These are phyloP conservation scores for Thaumetopoea pityocampa DNA, from an alignment of 1,140 invertebrate species.

Conservation along the genomic window DNA sequence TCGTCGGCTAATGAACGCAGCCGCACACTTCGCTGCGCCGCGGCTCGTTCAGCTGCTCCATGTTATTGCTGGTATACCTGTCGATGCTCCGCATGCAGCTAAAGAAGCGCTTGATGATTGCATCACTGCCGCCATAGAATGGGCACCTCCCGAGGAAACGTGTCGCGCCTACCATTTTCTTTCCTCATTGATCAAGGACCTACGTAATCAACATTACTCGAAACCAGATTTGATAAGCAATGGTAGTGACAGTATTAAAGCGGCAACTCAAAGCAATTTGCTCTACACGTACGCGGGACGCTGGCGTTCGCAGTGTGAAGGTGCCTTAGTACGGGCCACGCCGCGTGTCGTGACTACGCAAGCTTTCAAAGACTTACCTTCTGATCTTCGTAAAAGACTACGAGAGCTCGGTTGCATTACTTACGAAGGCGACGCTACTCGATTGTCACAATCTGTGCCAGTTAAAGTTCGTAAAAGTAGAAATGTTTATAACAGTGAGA, in stretches of 20 bases:
- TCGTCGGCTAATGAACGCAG: constrained; percentile 46
- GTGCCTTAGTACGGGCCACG: constrained; percentile 40
- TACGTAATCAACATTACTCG: constrained; percentile 27
- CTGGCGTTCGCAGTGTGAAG: constrained; percentile 50
- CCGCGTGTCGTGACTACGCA: constrained; percentile 45
- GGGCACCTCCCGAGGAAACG: constrained; percentile 48
- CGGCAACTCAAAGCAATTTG: constrained; percentile 22
- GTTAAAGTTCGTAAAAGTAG: constrained; percentile 28
- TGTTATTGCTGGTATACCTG: constrained; percentile 16
- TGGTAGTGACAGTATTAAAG: constrained; percentile 20
- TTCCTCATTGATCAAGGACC: constrained; percentile 31
- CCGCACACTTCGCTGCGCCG: constrained; percentile 47
- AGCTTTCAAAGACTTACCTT: constrained; percentile 49
- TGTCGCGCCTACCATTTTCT: constrained; percentile 47
- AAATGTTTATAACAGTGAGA: constrained; percentile 16
- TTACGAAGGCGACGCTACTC: constrained; percentile 39
- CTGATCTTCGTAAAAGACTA: constrained; percentile 41
- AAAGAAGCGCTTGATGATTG: constrained; percentile 49
- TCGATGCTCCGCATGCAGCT: constrained; percentile 31
- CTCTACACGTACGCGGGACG: constrained; percentile 31
- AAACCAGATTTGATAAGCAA: constrained; percentile 42
- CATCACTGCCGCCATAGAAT: constrained; percentile 48
- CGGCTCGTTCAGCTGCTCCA: constrained; percentile 35
- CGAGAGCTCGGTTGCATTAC: constrained; percentile 58
- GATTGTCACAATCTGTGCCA: constrained; percentile 20